A percentile compares a stretch with the other conserved stretches of the same genome.
Conservation (phyloP, 2,113 vertebrate genomes). For the Gracilinanus agilis region DNA sequence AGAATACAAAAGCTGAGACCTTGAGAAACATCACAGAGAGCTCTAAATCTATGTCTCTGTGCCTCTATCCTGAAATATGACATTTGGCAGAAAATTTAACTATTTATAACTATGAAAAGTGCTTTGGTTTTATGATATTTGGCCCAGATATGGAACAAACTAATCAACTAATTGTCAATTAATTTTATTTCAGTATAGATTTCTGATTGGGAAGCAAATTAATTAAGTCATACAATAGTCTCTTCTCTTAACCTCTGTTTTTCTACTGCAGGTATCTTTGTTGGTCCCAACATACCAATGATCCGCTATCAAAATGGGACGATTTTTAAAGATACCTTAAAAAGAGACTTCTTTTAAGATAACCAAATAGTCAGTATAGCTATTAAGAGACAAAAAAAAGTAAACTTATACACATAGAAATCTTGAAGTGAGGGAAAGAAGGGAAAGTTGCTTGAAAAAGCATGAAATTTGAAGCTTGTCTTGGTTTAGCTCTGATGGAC, state of each 20-base stretch:
- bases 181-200: constrained; percentile 9
- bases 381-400: background rate
- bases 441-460: background rate
- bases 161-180: constrained; percentile 29
- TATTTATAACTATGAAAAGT: constrained; percentile 14
- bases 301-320: constrained; percentile 36
- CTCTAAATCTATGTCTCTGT: constrained; percentile 5
- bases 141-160: background rate
- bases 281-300: constrained; percentile 37
- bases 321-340: constrained; percentile 12
- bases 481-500: background rate
- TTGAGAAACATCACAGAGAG: constrained; percentile 22
- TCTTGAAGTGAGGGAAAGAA: background rate
- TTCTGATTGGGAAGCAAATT: constrained; percentile 49
- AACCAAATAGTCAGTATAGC: background rate
- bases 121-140: constrained; percentile 31
- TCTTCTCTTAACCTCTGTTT: background rate
- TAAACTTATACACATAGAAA: background rate
- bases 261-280: constrained; percentile 12
- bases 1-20: background rate
- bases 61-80: background rate
- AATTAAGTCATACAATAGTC: constrained; percentile 45
- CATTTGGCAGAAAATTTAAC: background rate
- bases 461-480: background rate
- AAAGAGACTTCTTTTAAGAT: constrained; percentile 2